phyloP scores from a whole-genome alignment of 2,797 vertebrate species.

The Callimico goeldii region DNA sequence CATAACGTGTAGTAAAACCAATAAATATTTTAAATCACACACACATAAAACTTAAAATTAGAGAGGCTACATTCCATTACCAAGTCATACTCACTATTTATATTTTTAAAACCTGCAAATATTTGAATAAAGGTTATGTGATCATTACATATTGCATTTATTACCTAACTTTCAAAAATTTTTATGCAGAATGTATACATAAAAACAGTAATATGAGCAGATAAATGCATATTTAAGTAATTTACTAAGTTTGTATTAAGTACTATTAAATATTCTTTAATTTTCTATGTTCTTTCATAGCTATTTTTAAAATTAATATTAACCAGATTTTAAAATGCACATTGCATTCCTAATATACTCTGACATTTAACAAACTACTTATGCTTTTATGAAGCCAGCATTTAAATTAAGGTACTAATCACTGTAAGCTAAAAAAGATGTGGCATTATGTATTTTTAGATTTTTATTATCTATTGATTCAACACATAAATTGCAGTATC shows the following conservation, averaged over 20 bases:
- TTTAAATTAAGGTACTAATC: slow-evolving; percentile 60
- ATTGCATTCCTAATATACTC: slow-evolving; percentile 44
- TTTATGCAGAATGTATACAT: neutral
- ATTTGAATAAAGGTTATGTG: slow-evolving; percentile 37
- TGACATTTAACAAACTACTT: slow-evolving; percentile 56
- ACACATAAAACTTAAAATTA: neutral
- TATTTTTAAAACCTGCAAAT: slow-evolving; percentile 25
- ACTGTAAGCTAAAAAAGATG: neutral
- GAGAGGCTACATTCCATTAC: neutral
- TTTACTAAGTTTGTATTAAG: slow-evolving; percentile 38
- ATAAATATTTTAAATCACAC: neutral
- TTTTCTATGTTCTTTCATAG: slow-evolving; percentile 47
- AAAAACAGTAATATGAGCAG: slow-evolving; percentile 43
- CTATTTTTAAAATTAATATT: slow-evolving; percentile 59
- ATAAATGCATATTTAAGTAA: slow-evolving; percentile 55
- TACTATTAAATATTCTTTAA: slow-evolving; percentile 53
- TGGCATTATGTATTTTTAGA: neutral
- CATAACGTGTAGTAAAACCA: neutral
- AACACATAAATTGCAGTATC: slow-evolving; percentile 25
- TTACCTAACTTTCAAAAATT: neutral
- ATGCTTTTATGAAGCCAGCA: slow-evolving; percentile 51
- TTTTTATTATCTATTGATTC: slow-evolving; percentile 37
- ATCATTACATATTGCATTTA: neutral
- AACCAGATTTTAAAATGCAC: slow-evolving; percentile 31
- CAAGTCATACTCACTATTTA: neutral